phyloP scores from a whole-genome alignment of 2,113 vertebrate genomes.

The Cochlearius cochlearius region DNA sequence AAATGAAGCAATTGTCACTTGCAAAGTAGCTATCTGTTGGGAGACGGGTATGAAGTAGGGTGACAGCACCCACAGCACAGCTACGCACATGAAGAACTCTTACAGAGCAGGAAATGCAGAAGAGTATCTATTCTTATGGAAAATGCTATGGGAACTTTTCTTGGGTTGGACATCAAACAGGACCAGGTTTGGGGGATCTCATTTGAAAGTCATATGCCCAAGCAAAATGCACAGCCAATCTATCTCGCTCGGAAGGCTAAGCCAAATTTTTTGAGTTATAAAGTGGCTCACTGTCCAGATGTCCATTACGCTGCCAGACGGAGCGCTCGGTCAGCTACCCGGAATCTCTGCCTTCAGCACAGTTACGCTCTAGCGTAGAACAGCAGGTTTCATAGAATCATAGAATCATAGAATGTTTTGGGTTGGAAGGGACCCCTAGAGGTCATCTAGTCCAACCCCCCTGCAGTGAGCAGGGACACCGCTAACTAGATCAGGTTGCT shows the following conservation, averaged over 20 bases:
- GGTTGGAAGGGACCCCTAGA: no score
- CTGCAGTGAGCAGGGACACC: no score
- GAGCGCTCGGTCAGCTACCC: neutral
- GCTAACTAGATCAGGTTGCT: no score
- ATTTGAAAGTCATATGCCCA: neutral
- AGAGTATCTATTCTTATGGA: neutral
- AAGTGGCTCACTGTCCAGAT: neutral
- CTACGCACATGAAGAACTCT: neutral
- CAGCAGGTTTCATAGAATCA: no score
- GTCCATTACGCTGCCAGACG: neutral
- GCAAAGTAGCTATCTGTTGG: rapidly evolving
- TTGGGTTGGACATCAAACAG: neutral
- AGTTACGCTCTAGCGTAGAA: rapidly evolving
- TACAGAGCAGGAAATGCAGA: neutral
- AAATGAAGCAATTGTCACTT: neutral
- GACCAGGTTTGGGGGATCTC: neutral
- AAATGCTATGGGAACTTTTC: neutral
- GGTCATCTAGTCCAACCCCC: no score
- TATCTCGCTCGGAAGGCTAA: neutral
- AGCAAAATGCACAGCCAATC: neutral
- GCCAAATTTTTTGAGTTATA: neutral
- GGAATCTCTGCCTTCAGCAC: rapidly evolving
- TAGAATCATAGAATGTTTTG: no score
- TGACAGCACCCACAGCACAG: neutral
- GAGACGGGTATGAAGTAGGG: neutral